These are phyloP conservation scores for Muntiacus reevesi DNA, from an alignment of 2,113 vertebrate species.

Conservation along the genomic window DNA sequence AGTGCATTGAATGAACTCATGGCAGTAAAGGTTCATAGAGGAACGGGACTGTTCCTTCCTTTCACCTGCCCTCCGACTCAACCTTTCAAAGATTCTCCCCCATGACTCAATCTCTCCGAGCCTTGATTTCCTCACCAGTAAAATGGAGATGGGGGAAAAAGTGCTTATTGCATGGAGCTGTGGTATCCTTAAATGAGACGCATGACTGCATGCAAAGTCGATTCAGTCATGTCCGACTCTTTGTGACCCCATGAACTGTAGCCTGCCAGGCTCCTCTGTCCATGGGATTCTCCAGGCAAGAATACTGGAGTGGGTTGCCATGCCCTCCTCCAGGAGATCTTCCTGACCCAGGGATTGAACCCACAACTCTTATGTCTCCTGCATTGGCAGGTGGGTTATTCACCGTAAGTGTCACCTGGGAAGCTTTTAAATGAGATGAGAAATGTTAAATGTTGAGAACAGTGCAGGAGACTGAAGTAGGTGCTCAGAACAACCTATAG, in stretches of 20 bases:
- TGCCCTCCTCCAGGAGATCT: not conserved
- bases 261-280: not conserved
- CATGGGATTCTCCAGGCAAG: not conserved
- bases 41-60: not conserved
- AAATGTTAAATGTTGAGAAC: not conserved
- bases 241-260: not conserved
- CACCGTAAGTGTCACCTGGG: not conserved
- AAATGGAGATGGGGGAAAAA: not conserved
- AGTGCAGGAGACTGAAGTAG: not conserved
- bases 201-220: not conserved
- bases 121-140: not conserved
- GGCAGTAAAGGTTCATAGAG: not conserved
- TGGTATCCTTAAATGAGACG: not conserved
- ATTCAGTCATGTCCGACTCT: not conserved
- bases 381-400: not conserved
- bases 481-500: fast-evolving
- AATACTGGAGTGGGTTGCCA: not conserved
- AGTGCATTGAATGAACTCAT: not conserved
- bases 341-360: not conserved
- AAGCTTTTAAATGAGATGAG: not conserved
- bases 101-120: not conserved
- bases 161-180: fast-evolving
- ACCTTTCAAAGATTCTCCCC: not conserved
- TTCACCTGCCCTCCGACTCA: not conserved
- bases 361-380: not conserved